A percentile compares a stretch with the other conserved stretches of the same genome.
Conservation (phyloP, 2,888 invertebrate genomes). For the Iphiclides podalirius region DNA sequence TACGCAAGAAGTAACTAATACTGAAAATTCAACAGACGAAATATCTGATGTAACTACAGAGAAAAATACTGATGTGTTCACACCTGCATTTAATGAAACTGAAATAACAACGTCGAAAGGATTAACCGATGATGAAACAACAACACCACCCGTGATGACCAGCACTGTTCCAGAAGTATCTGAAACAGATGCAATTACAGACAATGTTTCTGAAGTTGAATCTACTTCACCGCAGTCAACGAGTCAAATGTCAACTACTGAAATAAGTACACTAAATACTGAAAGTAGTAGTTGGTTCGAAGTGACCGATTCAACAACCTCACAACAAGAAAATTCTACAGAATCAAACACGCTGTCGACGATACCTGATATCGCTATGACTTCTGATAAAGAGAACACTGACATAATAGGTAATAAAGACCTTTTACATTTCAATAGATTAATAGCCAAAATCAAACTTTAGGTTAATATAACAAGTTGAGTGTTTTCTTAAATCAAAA, state of each 20-base stretch:
- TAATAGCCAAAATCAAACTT: too few species aligned
- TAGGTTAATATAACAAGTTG: too few species aligned
- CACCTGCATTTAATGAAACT: background rate
- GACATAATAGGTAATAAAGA: background rate
- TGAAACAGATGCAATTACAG: background rate
- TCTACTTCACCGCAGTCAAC: too few species aligned
- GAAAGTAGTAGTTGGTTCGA: background rate
- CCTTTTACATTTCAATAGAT: too few species aligned
- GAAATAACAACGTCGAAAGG: slow-evolving; percentile 15
- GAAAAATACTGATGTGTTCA: background rate
- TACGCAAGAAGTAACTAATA: slow-evolving; percentile 14
- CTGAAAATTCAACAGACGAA: slow-evolving; percentile 1
- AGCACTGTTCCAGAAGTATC: background rate
- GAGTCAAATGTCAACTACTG: background rate
- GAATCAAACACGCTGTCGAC: background rate
- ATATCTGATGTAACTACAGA: background rate
- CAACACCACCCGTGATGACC: slow-evolving; percentile 17
- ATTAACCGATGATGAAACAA: slow-evolving; percentile 6
- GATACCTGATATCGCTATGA: background rate
- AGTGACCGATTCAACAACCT: background rate
- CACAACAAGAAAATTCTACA: background rate
- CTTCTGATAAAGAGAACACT: background rate
- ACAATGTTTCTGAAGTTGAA: too few species aligned
- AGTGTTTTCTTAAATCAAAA: too few species aligned
- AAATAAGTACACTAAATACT: too few species aligned